phyloP scores from a whole-genome alignment of 1,140 invertebrate genomes.

The Caenorhabditis tropicalis region DNA sequence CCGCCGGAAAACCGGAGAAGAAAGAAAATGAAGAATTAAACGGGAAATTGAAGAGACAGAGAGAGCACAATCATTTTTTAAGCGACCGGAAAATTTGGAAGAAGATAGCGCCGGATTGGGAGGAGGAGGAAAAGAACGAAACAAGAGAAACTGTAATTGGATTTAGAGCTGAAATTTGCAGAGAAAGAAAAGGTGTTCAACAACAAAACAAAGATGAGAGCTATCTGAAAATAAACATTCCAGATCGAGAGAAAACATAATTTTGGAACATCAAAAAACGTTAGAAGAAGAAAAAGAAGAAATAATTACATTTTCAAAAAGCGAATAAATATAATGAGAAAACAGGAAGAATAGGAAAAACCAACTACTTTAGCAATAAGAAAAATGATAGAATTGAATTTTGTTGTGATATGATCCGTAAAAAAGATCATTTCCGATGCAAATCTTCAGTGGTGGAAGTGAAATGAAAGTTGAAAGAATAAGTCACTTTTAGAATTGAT shows the following conservation, averaged over 20 bases:
- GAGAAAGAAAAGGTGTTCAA: not conserved
- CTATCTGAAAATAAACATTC: not conserved
- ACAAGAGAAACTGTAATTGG: not conserved
- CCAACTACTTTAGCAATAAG: not conserved
- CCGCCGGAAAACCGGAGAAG: conserved; percentile 32
- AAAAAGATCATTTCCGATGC: not conserved
- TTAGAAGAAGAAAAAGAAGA: not conserved
- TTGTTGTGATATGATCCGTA: conserved; percentile 1
- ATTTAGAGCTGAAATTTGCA: not conserved
- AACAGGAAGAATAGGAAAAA: not conserved
- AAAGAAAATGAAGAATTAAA: conserved; percentile 9
- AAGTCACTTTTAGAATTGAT: conserved; percentile 19
- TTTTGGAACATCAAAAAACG: not conserved
- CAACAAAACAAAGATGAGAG: conserved; percentile 2
- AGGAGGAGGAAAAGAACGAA: not conserved
- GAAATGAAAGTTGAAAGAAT: not conserved
- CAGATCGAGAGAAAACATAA: not conserved
- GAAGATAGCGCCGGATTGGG: not conserved
- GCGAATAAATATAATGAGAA: conserved; percentile 34
- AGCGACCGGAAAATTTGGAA: not conserved
- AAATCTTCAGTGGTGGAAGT: not conserved
- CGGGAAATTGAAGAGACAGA: not conserved
- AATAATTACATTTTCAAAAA: conserved; percentile 44
- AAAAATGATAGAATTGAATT: conserved; percentile 14
- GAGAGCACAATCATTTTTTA: not conserved